Percentiles rank a stretch among this genome's conserved stretches.
Evolutionary conservation across 2,888 invertebrate species (phyloP).

Genomic region (Troides oblongomaculatus): DNA sequence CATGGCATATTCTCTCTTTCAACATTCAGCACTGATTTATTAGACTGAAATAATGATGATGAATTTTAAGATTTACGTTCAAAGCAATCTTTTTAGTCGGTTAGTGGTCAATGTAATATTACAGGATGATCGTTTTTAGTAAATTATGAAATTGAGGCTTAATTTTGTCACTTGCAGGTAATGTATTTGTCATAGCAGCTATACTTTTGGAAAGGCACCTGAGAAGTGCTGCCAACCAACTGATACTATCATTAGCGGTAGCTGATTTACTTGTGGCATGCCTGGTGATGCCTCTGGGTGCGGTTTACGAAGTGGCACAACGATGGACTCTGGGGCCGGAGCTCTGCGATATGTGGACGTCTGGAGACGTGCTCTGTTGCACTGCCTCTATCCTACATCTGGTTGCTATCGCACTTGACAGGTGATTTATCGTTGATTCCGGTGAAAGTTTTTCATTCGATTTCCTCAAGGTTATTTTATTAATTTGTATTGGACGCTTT

Average conservation of each 20-base stretch:
- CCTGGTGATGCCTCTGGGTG: conserved; percentile 87
- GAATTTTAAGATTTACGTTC: no score
- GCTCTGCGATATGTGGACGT: conserved; percentile 96
- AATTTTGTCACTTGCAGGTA: conserved; percentile 82
- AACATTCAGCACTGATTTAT: no score
- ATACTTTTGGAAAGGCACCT: conserved; percentile 92
- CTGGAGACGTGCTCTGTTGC: conserved; percentile 94
- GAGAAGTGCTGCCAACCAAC: conserved; percentile 93
- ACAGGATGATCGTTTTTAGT: no score
- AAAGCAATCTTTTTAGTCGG: no score
- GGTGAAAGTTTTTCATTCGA: neutral
- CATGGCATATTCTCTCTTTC: no score
- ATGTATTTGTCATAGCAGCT: conserved; percentile 96
- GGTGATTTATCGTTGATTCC: conserved; percentile 69
- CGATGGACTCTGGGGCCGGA: conserved; percentile 93
- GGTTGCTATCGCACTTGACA: conserved; percentile 90
- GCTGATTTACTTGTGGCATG: conserved; percentile 95
- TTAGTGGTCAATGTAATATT: no score
- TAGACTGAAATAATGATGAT: no score
- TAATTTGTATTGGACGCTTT: neutral
- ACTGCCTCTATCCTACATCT: conserved; percentile 90
- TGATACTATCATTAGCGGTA: conserved; percentile 93
- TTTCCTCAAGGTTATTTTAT: neutral
- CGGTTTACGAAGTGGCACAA: conserved; percentile 88
- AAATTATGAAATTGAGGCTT: neutral